These are phyloP conservation scores for Diceros bicornis DNA, from an alignment of 2,797 vertebrate species.

Conservation along the genomic window DNA sequence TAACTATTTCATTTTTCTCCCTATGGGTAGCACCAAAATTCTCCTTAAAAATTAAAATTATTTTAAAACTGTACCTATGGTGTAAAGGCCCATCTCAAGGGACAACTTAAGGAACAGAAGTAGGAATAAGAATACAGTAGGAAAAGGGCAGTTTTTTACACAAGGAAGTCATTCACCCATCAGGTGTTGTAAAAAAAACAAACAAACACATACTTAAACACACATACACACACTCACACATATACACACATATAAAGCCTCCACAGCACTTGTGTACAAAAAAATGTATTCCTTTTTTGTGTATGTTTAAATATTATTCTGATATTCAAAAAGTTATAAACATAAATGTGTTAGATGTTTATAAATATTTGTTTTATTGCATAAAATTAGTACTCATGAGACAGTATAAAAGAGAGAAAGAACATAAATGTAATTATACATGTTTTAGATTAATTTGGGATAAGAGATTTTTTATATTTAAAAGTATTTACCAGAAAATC, in stretches of 20 bases:
- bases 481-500: neutral
- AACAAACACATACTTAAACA: too few species aligned
- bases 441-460: neutral
- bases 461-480: neutral
- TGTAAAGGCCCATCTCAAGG: neutral
- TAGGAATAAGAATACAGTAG: neutral
- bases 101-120: neutral
- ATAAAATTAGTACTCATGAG: neutral
- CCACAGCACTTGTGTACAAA: neutral
- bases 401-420: neutral
- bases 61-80: neutral
- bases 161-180: neutral
- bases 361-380: neutral
- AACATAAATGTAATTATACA: neutral
- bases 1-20: too few species aligned
- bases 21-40: too few species aligned
- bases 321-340: neutral
- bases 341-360: neutral
- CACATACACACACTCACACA: neutral
- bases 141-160: neutral
- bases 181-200: neutral
- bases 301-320: neutral
- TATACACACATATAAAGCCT: neutral
- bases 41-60: neutral
- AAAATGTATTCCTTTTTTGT: neutral